These are phyloP conservation scores for Margarornis squamiger DNA, from an alignment of 2,797 vertebrate genomes.

Conservation along the genomic window DNA sequence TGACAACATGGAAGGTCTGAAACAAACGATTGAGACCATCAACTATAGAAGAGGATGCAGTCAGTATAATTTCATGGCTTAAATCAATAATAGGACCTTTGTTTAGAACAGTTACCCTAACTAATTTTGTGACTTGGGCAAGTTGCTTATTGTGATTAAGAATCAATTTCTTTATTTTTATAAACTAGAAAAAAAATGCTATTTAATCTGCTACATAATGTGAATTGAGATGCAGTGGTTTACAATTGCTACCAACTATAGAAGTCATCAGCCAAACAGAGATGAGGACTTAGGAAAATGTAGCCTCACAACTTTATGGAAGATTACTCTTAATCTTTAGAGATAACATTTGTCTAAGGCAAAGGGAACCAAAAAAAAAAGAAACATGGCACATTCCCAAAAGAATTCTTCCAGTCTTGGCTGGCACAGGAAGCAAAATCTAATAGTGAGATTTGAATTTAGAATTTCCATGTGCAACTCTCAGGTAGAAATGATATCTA, in stretches of 20 bases:
- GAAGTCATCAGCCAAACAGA: neutral
- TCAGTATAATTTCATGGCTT: neutral
- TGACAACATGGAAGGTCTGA: neutral
- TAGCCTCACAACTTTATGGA: neutral
- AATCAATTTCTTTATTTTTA: neutral
- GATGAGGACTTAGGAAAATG: neutral
- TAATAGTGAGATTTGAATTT: neutral
- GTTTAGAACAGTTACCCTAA: neutral
- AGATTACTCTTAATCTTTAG: neutral
- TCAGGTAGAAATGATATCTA: neutral
- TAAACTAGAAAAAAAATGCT: neutral
- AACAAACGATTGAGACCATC: neutral
- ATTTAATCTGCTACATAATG: neutral
- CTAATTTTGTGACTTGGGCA: neutral
- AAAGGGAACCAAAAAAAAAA: neutral
- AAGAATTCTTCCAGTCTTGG: neutral
- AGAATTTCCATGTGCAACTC: neutral
- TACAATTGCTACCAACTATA: neutral
- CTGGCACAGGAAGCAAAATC: neutral
- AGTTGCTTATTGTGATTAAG: neutral
- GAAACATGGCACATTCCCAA: neutral
- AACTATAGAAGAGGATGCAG: neutral
- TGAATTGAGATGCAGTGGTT: neutral
- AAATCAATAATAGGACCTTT: accelerated
- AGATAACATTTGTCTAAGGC: neutral